A percentile compares a stretch with the other conserved stretches of the same genome.
phyloP scores from a whole-genome alignment of 2,888 invertebrate genomes.

The Protonemura montana region DNA sequence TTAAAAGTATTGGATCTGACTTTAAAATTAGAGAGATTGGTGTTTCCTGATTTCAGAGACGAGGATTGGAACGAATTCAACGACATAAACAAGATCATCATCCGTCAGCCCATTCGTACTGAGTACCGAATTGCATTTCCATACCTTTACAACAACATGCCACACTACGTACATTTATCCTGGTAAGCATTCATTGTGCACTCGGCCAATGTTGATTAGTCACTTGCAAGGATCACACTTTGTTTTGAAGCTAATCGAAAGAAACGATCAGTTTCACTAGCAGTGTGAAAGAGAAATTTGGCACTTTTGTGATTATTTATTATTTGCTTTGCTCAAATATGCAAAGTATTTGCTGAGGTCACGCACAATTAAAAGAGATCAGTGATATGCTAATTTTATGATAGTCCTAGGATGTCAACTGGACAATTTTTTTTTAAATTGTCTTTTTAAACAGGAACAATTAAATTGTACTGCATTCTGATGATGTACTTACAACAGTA shows the following conservation, averaged over 20 bases:
- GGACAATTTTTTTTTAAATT: conserved; percentile 25
- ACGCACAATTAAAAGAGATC: conserved; percentile 50
- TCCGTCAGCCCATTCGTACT: conserved; percentile 96
- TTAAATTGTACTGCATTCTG: no score
- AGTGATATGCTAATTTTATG: no score
- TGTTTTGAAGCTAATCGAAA: conserved; percentile 45
- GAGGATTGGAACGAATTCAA: conserved; percentile 99
- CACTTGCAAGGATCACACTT: conserved; percentile 21
- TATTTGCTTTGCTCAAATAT: conserved; percentile 45
- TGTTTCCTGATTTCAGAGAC: conserved; percentile 70
- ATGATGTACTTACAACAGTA: no score
- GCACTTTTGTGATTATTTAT: conserved; percentile 59
- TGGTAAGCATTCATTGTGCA: conserved; percentile 79
- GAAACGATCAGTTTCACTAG: conserved; percentile 61
- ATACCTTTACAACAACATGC: conserved; percentile 98
- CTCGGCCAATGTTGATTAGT: not conserved
- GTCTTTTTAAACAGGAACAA: no score
- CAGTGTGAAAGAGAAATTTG: conserved; percentile 63
- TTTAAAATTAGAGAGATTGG: conserved; percentile 43
- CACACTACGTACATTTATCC: conserved; percentile 96
- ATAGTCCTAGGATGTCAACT: no score
- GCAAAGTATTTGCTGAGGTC: conserved; percentile 49
- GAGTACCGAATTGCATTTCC: conserved; percentile 99
- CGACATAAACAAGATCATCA: conserved; percentile 99
- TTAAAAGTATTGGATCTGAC: not conserved